Percentiles rank a stretch among this genome's conserved stretches.
These are phyloP conservation scores for Varanus salvator DNA, from an alignment of 2,113 vertebrate genomes.

Conservation along the genomic window DNA sequence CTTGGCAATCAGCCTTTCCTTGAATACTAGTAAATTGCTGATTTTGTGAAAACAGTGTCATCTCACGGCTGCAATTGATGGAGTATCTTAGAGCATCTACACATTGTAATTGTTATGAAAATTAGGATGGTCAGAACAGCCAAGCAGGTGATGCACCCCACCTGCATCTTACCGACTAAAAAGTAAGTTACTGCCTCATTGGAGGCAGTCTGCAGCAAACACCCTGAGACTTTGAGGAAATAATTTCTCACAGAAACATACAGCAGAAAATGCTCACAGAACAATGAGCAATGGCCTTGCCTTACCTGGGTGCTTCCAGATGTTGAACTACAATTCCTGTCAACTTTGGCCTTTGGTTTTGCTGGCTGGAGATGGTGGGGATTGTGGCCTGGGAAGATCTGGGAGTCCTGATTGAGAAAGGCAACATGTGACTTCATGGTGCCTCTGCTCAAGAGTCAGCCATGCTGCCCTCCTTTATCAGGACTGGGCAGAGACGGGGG, in stretches of 20 bases:
- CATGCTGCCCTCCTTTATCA: too few relatives aligned
- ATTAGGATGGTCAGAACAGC: background rate
- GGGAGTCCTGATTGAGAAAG: too few relatives aligned
- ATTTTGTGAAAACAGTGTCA: background rate
- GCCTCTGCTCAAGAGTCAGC: too few relatives aligned
- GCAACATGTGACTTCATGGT: too few relatives aligned
- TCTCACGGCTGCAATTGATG: background rate
- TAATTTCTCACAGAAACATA: background rate
- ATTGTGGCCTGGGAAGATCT: too few relatives aligned
- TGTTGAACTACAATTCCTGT: too few relatives aligned
- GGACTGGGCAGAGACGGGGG: background rate
- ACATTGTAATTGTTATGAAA: conserved; percentile 1
- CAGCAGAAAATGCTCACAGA: too few relatives aligned
- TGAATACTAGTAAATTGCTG: background rate
- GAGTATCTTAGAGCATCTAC: background rate
- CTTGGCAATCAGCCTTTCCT: background rate
- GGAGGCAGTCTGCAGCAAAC: background rate
- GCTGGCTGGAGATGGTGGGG: too few relatives aligned
- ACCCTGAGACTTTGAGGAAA: background rate
- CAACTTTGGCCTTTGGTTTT: too few relatives aligned
- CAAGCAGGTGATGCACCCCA: background rate
- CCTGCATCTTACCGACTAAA: background rate
- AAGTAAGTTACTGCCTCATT: background rate
- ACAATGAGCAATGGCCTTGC: too few relatives aligned
- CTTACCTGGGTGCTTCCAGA: too few relatives aligned